phyloP scores from a whole-genome alignment of 2,797 vertebrate genomes.

The Echeneis naucrates region DNA sequence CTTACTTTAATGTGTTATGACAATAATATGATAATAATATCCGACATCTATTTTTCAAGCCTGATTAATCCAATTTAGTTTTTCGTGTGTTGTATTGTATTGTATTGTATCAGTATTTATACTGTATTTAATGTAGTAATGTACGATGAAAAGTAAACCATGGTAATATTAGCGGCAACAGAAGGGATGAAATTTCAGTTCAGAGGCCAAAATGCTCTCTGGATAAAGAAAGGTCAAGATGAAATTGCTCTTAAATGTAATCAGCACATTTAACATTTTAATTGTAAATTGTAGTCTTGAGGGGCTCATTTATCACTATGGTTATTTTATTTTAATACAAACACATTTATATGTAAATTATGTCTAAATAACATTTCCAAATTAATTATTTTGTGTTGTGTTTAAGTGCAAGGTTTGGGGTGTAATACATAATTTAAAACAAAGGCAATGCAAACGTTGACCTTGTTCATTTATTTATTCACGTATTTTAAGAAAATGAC shows the following conservation, averaged over 20 bases:
- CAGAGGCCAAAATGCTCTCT: neutral
- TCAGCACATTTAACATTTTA: slow-evolving; percentile 91
- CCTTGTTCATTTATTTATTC: slow-evolving; percentile 65
- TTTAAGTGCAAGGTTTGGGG: slow-evolving; percentile 64
- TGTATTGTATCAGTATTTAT: no score
- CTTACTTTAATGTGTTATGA: neutral
- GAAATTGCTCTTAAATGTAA: slow-evolving; percentile 88
- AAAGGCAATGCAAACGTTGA: slow-evolving; percentile 64
- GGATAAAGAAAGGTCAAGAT: slow-evolving; percentile 86
- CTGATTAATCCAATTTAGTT: neutral
- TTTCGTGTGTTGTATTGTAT: neutral
- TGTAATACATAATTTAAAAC: slow-evolving; percentile 69
- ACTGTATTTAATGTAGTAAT: neutral
- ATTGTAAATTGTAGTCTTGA: slow-evolving; percentile 91
- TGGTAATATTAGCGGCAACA: neutral
- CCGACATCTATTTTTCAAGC: neutral
- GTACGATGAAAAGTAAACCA: slow-evolving; percentile 21
- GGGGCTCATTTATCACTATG: slow-evolving; percentile 87
- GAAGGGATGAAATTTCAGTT: slow-evolving; percentile 18
- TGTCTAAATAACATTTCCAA: slow-evolving; percentile 88
- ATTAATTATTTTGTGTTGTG: slow-evolving; percentile 81
- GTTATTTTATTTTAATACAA: slow-evolving; percentile 85
- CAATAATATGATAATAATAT: neutral
- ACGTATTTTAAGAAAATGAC: slow-evolving; percentile 68
- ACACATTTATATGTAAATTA: slow-evolving; percentile 95